Conservation (phyloP, 2,113 vertebrate species). For the Galbula dea region DNA sequence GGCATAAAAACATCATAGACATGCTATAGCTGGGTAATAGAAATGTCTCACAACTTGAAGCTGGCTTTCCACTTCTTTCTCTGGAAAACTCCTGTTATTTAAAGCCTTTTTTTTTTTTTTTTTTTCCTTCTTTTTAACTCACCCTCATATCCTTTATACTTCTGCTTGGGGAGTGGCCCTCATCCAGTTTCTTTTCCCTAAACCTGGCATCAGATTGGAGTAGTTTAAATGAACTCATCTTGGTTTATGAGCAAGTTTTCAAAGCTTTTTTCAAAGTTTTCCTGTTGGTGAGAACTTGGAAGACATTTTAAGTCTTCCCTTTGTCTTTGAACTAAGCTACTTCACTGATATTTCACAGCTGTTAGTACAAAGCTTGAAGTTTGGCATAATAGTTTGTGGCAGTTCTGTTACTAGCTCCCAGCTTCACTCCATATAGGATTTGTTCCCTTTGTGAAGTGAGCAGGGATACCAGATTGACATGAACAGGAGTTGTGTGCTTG, state of each 20-base stretch:
- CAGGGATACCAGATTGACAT: fast-evolving
- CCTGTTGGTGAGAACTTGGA: neutral
- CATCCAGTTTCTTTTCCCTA: neutral
- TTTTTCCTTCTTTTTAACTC: no score
- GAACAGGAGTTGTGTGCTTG: neutral
- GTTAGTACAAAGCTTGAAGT: neutral
- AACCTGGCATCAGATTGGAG: neutral
- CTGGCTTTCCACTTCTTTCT: neutral
- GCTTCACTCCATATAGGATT: neutral
- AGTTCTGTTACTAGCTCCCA: neutral
- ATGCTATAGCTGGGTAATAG: neutral
- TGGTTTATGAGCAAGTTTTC: no score
- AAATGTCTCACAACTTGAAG: neutral
- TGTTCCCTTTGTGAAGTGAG: neutral
- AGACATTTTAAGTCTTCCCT: neutral
- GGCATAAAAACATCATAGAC: neutral
- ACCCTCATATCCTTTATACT: neutral
- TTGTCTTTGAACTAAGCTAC: neutral
- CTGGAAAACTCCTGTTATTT: neutral
- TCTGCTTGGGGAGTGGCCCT: neutral
- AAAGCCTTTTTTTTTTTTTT: neutral
- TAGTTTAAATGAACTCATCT: neutral
- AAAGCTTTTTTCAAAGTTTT: no score
- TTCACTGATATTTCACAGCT: neutral
- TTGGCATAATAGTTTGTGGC: neutral